Conservation (phyloP, 2,797 vertebrate genomes). For the Sebastes melanostomus region DNA sequence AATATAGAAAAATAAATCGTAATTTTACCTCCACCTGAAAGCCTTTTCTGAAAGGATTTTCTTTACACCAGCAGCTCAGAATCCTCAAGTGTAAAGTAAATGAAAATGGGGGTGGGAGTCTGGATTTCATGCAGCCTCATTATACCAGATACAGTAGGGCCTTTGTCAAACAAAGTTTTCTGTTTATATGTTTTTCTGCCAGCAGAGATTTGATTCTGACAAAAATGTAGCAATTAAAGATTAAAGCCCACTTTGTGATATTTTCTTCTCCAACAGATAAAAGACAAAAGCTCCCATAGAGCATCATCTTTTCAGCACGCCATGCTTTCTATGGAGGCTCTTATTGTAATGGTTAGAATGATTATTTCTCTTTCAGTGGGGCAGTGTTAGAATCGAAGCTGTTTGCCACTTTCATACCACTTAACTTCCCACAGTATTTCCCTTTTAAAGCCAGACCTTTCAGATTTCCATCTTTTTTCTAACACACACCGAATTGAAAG, state of each 20-base stretch:
- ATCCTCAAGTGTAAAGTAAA: slow-evolving; percentile 16
- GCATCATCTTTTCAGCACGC: background rate
- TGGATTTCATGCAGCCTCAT: slow-evolving; percentile 37
- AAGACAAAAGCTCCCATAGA: background rate
- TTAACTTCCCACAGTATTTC: background rate
- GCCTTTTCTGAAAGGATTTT: slow-evolving; percentile 9
- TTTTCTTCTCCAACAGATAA: slow-evolving; percentile 19
- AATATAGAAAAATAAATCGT: background rate
- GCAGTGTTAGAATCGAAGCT: background rate
- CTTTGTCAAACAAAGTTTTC: slow-evolving; percentile 39
- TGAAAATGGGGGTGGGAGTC: slow-evolving; percentile 18
- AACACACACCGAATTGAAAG: background rate
- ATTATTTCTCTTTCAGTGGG: slow-evolving; percentile 11
- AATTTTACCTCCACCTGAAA: slow-evolving; percentile 23
- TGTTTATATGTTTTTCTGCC: slow-evolving; percentile 5
- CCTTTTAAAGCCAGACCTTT: background rate
- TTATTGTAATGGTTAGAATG: background rate
- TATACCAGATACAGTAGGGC: slow-evolving; percentile 19
- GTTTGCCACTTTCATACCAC: background rate
- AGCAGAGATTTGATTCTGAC: slow-evolving; percentile 25
- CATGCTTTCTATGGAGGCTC: background rate
- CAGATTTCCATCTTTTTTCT: background rate
- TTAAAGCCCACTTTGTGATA: slow-evolving; percentile 40
- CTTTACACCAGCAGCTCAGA: slow-evolving; percentile 8
- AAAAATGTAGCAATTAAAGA: slow-evolving; percentile 53